phyloP scores from a whole-genome alignment of 2,113 vertebrate species.

The Sorex araneus region DNA sequence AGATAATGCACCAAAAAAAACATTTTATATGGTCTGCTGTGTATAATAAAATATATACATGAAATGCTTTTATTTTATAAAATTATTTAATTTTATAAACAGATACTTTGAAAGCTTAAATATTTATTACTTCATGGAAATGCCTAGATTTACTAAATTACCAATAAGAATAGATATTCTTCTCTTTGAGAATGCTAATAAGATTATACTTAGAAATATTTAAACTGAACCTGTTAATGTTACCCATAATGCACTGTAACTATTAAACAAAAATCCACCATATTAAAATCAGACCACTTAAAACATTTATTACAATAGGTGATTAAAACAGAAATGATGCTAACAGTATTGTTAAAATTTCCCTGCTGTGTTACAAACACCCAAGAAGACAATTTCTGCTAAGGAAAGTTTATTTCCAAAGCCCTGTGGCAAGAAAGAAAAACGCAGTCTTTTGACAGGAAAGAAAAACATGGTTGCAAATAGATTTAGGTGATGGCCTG shows the following conservation, averaged over 20 bases:
- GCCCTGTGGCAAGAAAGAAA: slow-evolving; percentile 28
- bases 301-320: background rate
- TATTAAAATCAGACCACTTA: slow-evolving; percentile 36
- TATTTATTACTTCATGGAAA: slow-evolving; percentile 10
- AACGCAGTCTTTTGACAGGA: slow-evolving; percentile 61
- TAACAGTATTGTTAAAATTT: slow-evolving; percentile 45
- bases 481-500: slow-evolving; percentile 45
- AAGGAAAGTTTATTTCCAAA: slow-evolving; percentile 71
- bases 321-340: background rate
- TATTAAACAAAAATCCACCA: background rate
- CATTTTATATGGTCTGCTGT: background rate
- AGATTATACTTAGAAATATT: slow-evolving; percentile 50
- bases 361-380: background rate
- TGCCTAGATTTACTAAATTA: slow-evolving; percentile 3
- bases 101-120: slow-evolving; percentile 20
- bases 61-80: background rate
- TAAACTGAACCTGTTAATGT: background rate
- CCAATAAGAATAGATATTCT: background rate
- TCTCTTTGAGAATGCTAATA: slow-evolving; percentile 38
- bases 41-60: background rate
- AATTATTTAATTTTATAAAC: slow-evolving; percentile 30
- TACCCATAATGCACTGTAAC: background rate
- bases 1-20: background rate
- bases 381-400: background rate
- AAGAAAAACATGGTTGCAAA: slow-evolving; percentile 62